Evolutionary conservation across 2,888 invertebrate genomes (phyloP), one percentile per base, ranked within the genome.

Genomic region (Cheiracanthium punctorium): DNA sequence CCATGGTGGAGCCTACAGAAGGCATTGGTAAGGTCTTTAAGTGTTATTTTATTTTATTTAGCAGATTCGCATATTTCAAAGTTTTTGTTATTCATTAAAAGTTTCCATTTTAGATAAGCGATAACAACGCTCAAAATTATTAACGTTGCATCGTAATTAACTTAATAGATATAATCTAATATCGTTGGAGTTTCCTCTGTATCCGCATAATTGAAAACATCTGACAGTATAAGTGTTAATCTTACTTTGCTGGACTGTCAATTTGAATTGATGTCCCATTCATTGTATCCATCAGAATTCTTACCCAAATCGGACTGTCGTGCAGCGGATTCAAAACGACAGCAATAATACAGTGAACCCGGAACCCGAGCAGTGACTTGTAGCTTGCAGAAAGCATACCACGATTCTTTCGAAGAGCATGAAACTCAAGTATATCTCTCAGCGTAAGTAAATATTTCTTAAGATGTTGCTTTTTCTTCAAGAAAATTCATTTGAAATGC

Each of bases 391-490:
- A 71, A 17, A 17, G 43, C 20, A 29, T 71, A 71, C 71, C 43
- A 29, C 29, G 41, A 1, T 24, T 41, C 0, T 28, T 43, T 4
- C 17, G 41, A 4, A 43, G 43, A 2, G 28, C 0, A 17, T 43
- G 41, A 12, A 71, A 24, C 29, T 71, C 71, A 10, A 43, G 71
- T 43, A 24, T 71, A 28, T 71, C 29, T 1, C 37, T 29, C n/a
- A 71, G 12, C 24, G 71, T 28, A 43, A 71, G 14, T 33, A 43
- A 71, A 14, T 28, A 28, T 29, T 1, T 71, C 71, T 7, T 29
- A 71, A 24, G 71, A 33, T 17, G 71, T 71, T 24, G 71, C 71
- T 71, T 71, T 71, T 14, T 43, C 43, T 5, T 43, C 71, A 7
- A 71, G 20, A 0, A 71, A n/a, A n/a, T n/a, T n/a, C n/a, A n/a